Evolutionary conservation across 2,113 vertebrate genomes (phyloP).

Genomic region (Puntigrus tetrazona): DNA sequence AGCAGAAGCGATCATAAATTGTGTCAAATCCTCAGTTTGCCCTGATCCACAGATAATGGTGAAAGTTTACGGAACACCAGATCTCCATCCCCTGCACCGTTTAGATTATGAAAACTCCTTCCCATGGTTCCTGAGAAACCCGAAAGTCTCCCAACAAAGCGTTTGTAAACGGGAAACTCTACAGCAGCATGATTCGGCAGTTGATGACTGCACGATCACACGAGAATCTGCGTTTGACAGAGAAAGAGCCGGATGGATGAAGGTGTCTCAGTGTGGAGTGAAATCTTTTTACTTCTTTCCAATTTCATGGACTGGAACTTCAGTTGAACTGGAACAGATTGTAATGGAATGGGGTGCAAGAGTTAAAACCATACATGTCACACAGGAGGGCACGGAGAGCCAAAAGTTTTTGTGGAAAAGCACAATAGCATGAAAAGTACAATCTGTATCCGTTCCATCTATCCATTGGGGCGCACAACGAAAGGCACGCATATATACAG

Average conservation of each 20-base stretch:
- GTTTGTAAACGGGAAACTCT: background rate
- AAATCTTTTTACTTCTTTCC: constrained; percentile 36
- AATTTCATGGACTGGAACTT: constrained; percentile 57
- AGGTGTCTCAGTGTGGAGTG: background rate
- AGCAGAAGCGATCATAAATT: background rate
- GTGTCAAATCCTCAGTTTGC: constrained; percentile 1
- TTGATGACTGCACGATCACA: constrained; percentile 31
- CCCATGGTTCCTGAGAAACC: background rate
- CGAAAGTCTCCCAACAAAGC: background rate
- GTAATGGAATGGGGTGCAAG: constrained; percentile 49
- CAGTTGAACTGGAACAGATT: constrained; percentile 57
- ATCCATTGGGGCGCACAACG: background rate
- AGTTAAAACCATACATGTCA: constrained; percentile 29
- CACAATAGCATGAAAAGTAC: constrained; percentile 35
- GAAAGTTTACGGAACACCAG: background rate
- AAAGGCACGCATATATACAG: background rate
- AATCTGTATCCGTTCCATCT: constrained; percentile 16
- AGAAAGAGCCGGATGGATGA: constrained; percentile 22
- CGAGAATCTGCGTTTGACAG: background rate
- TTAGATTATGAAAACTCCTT: background rate
- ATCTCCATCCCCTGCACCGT: background rate
- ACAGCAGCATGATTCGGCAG: background rate
- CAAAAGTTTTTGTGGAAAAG: background rate
- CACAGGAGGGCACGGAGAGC: constrained; percentile 17
- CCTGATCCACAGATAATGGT: background rate